Evolutionary conservation across 2,797 vertebrate species (phyloP), one percentile per base, ranked within the genome.

Genomic region (Craterocephalus amniculus): DNA sequence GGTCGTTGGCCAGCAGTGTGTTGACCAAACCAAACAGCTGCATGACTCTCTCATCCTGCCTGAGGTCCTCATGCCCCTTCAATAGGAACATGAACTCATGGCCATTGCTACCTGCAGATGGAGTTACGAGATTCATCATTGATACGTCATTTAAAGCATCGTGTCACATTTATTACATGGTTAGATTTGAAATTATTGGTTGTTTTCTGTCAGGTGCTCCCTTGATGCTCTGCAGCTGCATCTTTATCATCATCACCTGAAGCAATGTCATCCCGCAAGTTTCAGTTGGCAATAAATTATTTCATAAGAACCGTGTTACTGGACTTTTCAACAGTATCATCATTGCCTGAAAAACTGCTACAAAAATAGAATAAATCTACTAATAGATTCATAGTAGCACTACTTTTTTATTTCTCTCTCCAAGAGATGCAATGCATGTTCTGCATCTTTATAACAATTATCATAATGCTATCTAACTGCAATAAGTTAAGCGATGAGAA

Each of bases 51-150:
- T 99, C 98, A 1, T 99, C 98, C 85, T 99, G 98, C 57, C 98
- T 93, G 72, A 99, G 95, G 86, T 99, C 98, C 72, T 99, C 98
- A 0, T 99, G 98, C 72, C 98, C 98, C 90, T 99, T 99, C 86
- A 99, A 91, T 76, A 99, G 96, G 93, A 99, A 99, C 78, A 99
- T 99, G 88, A 99, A 99, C 90, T 99, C 98, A 0, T 99, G 96
- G 66, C 98, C 98, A 0, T 99, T 99, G 88, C 98, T 99, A 69
- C 98, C 98, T 99, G 94, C 32, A 82, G 86, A 85, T 75, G 80
- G 80, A 70, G 63, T 57, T 78, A 82, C 52, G 85, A 75, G 81
- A 88, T 66, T 82, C 69, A 79, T 61, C 40, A 67, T 11, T 58
- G 48, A 70, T 6, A 9, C 11, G 22, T 34, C 40, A 24, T 66